Evolutionary conservation across 1,140 invertebrate species (phyloP).

Genomic region (Cephus cinctus): DNA sequence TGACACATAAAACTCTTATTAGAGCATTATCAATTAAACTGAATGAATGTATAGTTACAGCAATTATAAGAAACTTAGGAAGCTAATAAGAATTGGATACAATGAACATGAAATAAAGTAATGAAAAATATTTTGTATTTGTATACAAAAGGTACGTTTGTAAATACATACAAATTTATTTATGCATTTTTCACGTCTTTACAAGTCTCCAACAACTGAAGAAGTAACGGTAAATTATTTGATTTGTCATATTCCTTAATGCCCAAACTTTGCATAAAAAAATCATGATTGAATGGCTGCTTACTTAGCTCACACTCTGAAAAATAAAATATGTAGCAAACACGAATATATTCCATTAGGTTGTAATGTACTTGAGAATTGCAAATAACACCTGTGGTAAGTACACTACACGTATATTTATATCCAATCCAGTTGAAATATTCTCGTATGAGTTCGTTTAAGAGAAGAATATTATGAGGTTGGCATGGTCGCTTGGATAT

Average conservation of each 20-base stretch:
- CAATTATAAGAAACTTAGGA: too few species aligned
- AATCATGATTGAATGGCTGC: conserved; percentile 41
- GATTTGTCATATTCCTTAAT: conserved; percentile 41
- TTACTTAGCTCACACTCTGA: conserved; percentile 49
- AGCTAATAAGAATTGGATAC: neutral
- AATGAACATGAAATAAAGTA: neutral
- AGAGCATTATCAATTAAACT: too few species aligned
- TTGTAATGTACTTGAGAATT: conserved; percentile 3
- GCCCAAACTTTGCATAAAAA: conserved; percentile 43
- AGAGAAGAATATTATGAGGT: conserved; percentile 41
- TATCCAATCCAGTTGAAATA: conserved; percentile 57
- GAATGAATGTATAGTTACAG: too few species aligned
- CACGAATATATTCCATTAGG: neutral
- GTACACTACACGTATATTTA: conserved; percentile 47
- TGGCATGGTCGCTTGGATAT: conserved; percentile 33
- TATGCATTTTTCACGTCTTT: conserved; percentile 34
- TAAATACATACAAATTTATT: conserved; percentile 3
- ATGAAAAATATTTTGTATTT: neutral
- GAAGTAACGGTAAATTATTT: conserved; percentile 44
- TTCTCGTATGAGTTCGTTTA: conserved; percentile 55
- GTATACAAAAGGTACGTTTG: too few species aligned
- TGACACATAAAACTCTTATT: too few species aligned
- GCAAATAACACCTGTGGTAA: conserved; percentile 41
- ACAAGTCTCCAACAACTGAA: conserved; percentile 44
- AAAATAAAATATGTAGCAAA: conserved; percentile 16